A percentile compares a stretch with the other conserved stretches of the same genome.
These are phyloP conservation scores for Phrynocephalus forsythii DNA, from an alignment of 2,797 vertebrate genomes.

Conservation along the genomic window DNA sequence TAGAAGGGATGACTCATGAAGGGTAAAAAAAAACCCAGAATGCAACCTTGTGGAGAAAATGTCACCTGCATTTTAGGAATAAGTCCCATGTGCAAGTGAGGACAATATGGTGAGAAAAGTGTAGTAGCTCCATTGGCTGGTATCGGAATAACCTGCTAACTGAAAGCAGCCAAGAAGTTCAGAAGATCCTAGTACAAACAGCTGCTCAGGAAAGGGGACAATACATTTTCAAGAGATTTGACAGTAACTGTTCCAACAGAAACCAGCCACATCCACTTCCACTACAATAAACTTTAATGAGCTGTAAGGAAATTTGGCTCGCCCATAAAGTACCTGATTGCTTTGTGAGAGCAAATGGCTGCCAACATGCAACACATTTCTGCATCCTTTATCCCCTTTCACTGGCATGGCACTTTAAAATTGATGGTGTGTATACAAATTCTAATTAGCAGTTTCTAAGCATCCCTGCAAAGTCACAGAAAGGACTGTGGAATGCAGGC, in stretches of 20 bases:
- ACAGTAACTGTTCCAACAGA: constrained; percentile 1
- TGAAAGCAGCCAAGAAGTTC: not conserved
- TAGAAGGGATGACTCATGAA: too few species aligned
- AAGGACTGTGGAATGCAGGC: constrained; percentile 6
- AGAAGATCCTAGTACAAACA: not conserved
- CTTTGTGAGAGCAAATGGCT: constrained; percentile 18
- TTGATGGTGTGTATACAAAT: constrained; percentile 28
- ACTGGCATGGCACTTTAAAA: constrained; percentile 1
- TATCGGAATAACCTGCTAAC: not conserved
- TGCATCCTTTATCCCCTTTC: constrained; percentile 21
- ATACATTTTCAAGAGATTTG: not conserved
- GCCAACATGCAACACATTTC: not conserved
- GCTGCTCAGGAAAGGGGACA: not conserved
- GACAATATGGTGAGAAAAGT: not conserved
- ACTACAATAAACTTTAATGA: constrained; percentile 31
- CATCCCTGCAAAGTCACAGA: constrained; percentile 30
- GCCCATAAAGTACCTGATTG: constrained; percentile 36
- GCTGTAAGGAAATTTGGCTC: constrained; percentile 32
- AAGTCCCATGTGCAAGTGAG: not conserved
- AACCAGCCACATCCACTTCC: not conserved
- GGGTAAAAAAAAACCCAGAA: not conserved
- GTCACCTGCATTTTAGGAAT: not conserved
- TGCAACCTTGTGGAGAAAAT: not conserved
- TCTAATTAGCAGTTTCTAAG: constrained; percentile 29
- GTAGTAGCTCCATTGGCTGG: not conserved